A percentile compares a stretch with the other conserved stretches of the same genome.
phyloP scores from a whole-genome alignment of 2,797 vertebrate genomes.

The Enteromius afrohamiltoni region DNA sequence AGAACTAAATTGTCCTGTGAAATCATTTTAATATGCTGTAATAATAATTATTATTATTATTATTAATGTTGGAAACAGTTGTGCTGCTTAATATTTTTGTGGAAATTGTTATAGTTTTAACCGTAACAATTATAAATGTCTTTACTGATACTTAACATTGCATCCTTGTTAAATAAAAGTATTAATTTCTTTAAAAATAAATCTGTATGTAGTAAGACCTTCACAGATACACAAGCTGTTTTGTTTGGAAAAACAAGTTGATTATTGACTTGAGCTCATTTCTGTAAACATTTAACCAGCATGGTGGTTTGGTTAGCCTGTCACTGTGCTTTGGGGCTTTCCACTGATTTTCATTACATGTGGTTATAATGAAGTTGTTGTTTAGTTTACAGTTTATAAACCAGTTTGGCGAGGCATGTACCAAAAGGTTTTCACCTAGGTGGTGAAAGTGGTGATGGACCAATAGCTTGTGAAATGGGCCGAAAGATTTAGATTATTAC shows the following conservation, averaged over 20 bases:
- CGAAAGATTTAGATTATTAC: not conserved
- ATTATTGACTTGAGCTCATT: not conserved
- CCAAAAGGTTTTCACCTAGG: not conserved
- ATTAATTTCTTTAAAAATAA: not conserved
- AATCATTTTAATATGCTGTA: not conserved
- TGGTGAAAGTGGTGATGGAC: not conserved
- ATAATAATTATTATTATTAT: no score
- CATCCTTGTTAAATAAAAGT: not conserved
- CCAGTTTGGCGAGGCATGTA: not conserved
- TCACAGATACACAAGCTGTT: not conserved
- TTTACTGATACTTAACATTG: not conserved
- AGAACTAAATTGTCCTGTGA: not conserved
- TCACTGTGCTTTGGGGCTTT: not conserved
- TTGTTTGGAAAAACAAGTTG: not conserved
- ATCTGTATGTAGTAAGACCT: not conserved
- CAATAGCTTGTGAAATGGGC: not conserved
- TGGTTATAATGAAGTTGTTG: constrained; percentile 27
- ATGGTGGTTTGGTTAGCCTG: not conserved
- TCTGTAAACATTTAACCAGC: constrained; percentile 7
- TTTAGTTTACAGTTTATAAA: not conserved
- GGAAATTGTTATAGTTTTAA: not conserved
- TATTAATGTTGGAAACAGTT: not conserved
- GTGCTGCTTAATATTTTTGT: not conserved
- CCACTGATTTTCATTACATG: not conserved
- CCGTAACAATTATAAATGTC: not conserved